Evolutionary conservation across 2,888 invertebrate species (phyloP), one percentile per base, ranked within the genome.

Genomic region (Thyatira batis): DNA sequence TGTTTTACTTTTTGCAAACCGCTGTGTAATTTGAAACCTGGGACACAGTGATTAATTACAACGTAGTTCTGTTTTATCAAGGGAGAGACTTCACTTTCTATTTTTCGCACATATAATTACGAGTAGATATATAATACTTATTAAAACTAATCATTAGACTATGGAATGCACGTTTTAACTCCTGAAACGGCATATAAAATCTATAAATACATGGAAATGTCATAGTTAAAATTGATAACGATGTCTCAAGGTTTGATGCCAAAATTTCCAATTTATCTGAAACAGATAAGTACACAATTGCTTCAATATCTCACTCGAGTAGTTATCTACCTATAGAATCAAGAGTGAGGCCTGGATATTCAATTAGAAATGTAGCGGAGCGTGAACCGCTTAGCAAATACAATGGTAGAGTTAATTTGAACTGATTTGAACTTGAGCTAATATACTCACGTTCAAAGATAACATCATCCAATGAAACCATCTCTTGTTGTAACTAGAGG

Each of bases 361-460:
- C 67, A 77, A 69, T 76, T 62, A 66, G 60, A 63, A 65, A 67
- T 73, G 71, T 58, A 63, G 59, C 52, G 58, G 39, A 39, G 39
- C 39, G 39, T 39, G 39, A 39, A 39, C 17, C 17, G 39, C 39
- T 39, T 17, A 39, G 39, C 17, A 39, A 39, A 39, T 39, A 39
- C 39, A 39, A 39, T 39, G 13, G 39, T 39, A 39, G 17, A 39
- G 39, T 39, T 39, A 39, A 39, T 39, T 39, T 39, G 13, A 39
- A 39, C 39, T 39, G 39, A 39, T 39, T 39, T 39, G 39, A 39
- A 39, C 39, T 39, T 39, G 39, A 13, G 6, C 17, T 33, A 13
- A 30, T 30, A 11, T 33, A 17, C 39, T 33, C 33, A 13, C 13
- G 13, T 33, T 33, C 3, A 13, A 1, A 13, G 13, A 33, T 2